phyloP scores from a whole-genome alignment of 2,888 invertebrate genomes.

The Thera britannica region DNA sequence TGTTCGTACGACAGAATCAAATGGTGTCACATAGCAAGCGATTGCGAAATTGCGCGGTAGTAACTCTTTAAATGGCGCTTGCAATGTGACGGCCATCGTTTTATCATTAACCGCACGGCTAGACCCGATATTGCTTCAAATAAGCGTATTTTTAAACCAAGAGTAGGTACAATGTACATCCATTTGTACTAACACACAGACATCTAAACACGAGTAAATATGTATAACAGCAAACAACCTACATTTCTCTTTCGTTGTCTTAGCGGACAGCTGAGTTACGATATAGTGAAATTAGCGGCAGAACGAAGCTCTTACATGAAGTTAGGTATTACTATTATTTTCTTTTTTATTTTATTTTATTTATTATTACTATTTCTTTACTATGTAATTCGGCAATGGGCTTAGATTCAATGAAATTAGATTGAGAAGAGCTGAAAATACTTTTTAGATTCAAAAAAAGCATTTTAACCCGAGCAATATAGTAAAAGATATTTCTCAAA shows the following conservation, averaged over 20 bases:
- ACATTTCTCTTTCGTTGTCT: slow-evolving; percentile 81
- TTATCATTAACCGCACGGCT: slow-evolving; percentile 59
- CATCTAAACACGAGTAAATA: slow-evolving; percentile 74
- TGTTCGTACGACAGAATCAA: slow-evolving; percentile 62
- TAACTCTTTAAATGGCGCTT: background rate
- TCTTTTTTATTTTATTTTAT: no score
- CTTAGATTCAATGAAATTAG: no score
- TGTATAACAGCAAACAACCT: slow-evolving; percentile 71
- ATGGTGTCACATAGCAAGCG: slow-evolving; percentile 22
- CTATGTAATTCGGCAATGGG: background rate
- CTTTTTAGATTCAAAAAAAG: no score
- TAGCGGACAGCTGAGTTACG: slow-evolving; percentile 72
- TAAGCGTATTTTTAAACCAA: slow-evolving; percentile 40
- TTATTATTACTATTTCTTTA: no score
- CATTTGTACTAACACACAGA: slow-evolving; percentile 80
- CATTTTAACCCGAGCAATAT: no score
- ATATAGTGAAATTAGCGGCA: slow-evolving; percentile 39
- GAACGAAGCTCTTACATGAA: slow-evolving; percentile 15
- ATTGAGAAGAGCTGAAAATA: no score
- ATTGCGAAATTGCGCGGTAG: slow-evolving; percentile 1
- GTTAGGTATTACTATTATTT: no score
- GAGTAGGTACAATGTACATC: slow-evolving; percentile 70
- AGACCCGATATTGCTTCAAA: slow-evolving; percentile 52
- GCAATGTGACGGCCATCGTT: slow-evolving; percentile 8
- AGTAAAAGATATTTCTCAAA: background rate